These are phyloP conservation scores for rat (Rattus norvegicus) DNA, from an alignment of 2,113 vertebrate species.

Conservation along the genomic window GRCr8 NC_086031.1:36257001-36257500, in stretches of 20 bases:
- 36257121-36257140: too few relatives aligned
- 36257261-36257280: neutral
- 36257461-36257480: too few relatives aligned
- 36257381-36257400: neutral
- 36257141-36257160: too few relatives aligned
- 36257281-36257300: neutral
- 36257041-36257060: neutral
- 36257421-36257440: neutral
- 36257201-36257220: neutral
- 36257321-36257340: neutral
- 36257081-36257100: accelerated
- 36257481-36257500: too few relatives aligned
- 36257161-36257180: neutral
- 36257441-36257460: neutral
- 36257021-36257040: neutral
- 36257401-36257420: neutral
- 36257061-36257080: neutral
- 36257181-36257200: accelerated
- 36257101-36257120: accelerated
- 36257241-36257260: neutral
- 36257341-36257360: neutral
- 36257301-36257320: neutral
- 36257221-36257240: accelerated
- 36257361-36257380: neutral
- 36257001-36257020: neutral